These are phyloP conservation scores for Caerostris darwini DNA, from an alignment of 1,140 invertebrate species.

Conservation along the genomic window DNA sequence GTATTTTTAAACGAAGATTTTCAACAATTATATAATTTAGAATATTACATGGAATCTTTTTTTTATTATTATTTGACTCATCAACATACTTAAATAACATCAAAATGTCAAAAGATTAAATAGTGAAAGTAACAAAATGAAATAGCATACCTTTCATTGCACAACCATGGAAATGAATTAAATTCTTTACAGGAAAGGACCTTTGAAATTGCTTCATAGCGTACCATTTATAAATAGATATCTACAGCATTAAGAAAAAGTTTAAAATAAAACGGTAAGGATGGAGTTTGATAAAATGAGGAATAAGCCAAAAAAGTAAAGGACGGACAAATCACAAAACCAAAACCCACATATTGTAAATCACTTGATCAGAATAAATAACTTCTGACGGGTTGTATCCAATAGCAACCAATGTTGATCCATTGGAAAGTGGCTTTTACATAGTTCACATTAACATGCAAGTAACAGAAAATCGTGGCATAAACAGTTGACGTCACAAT, in stretches of 20 bases:
- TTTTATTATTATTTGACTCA: too few species aligned
- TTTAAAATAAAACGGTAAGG: background rate
- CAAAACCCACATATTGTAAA: slow-evolving; percentile 31
- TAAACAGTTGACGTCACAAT: background rate
- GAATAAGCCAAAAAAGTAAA: background rate
- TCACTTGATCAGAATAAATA: slow-evolving; percentile 6
- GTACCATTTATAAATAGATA: slow-evolving; percentile 1
- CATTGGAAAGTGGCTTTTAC: background rate
- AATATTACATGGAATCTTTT: too few species aligned
- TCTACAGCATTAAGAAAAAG: background rate
- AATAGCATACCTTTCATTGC: background rate
- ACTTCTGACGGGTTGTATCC: background rate
- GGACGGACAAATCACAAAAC: background rate
- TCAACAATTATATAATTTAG: too few species aligned
- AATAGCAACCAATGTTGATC: slow-evolving; percentile 26
- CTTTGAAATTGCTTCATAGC: background rate
- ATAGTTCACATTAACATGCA: background rate
- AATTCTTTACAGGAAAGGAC: slow-evolving; percentile 6
- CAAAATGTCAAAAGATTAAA: too few species aligned
- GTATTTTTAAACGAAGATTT: too few species aligned
- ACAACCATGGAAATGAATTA: background rate
- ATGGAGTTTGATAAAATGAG: background rate
- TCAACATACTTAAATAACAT: too few species aligned
- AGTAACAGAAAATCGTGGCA: background rate
- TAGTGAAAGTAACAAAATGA: background rate